Percentiles rank a stretch among this genome's conserved stretches.
These are phyloP conservation scores for Hippocampus comes DNA, from an alignment of 2,113 vertebrate species.

Conservation along the genomic window DNA sequence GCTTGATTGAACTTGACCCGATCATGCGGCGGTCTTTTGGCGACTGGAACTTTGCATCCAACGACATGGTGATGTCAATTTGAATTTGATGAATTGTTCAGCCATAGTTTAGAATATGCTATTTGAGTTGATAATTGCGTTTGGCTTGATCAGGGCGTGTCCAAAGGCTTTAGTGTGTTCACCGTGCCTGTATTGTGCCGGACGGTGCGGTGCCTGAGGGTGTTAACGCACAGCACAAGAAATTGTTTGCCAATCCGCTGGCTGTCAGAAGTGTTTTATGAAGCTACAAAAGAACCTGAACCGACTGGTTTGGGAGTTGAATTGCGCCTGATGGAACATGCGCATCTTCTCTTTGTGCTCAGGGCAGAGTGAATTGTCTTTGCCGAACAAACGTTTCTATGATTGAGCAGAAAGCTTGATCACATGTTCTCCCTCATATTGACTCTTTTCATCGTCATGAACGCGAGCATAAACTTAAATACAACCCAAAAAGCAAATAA, in stretches of 20 bases:
- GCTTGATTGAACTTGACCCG: no score
- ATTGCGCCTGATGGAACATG: no score
- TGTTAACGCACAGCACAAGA: not conserved
- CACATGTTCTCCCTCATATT: not conserved
- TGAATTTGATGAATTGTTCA: not conserved
- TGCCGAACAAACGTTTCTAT: not conserved
- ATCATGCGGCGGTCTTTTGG: no score
- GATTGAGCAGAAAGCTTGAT: not conserved
- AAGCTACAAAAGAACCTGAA: slow-evolving; percentile 9
- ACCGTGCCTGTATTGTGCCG: not conserved
- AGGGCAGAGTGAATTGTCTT: not conserved
- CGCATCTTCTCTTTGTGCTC: not conserved
- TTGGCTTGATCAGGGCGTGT: not conserved
- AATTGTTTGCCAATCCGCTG: not conserved
- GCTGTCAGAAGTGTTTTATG: not conserved
- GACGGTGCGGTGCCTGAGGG: not conserved
- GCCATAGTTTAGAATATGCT: not conserved
- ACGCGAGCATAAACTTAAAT: not conserved
- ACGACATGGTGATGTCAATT: no score
- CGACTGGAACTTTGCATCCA: no score
- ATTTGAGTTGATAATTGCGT: not conserved
- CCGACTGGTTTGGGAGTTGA: slow-evolving; percentile 25
- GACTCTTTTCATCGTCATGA: no score
- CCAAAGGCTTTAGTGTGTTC: not conserved
- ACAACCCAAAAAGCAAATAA: not conserved